phyloP scores from a whole-genome alignment of 2,113 vertebrate genomes.

The Otis tarda region DNA sequence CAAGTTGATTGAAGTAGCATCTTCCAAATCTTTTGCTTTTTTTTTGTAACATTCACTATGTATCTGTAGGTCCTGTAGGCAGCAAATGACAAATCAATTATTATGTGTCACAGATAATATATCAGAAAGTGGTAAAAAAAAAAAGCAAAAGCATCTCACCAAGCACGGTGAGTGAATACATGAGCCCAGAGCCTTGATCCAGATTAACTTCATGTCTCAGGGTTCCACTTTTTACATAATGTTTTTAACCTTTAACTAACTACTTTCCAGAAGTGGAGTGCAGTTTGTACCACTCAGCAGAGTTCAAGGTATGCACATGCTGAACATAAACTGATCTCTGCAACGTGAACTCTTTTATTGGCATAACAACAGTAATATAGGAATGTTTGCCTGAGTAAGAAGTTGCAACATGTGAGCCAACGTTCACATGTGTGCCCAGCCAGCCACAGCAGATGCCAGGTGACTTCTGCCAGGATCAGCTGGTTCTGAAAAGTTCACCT shows the following conservation, averaged over 20 bases:
- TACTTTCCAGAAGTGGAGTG: not conserved
- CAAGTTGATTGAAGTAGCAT: not conserved
- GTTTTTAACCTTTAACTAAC: not conserved
- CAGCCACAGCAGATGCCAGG: not conserved
- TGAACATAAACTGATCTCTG: not conserved
- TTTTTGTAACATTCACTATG: not conserved
- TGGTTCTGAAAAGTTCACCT: not conserved
- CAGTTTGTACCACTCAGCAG: not conserved
- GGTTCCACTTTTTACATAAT: not conserved
- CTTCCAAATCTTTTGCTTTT: not conserved
- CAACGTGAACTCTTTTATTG: fast-evolving
- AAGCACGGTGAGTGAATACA: not conserved
- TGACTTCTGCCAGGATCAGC: not conserved
- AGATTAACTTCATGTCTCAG: not conserved
- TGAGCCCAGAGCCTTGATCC: not conserved
- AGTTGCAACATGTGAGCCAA: not conserved
- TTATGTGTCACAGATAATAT: not conserved
- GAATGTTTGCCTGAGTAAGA: not conserved
- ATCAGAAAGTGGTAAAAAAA: not conserved
- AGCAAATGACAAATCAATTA: not conserved
- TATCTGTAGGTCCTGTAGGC: not conserved
- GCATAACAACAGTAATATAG: not conserved
- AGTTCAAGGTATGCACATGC: not conserved
- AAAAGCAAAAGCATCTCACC: not conserved
- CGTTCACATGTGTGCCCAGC: not conserved